Evolutionary conservation across 2,797 vertebrate species (phyloP).

Genomic region (Lemur catta): DNA sequence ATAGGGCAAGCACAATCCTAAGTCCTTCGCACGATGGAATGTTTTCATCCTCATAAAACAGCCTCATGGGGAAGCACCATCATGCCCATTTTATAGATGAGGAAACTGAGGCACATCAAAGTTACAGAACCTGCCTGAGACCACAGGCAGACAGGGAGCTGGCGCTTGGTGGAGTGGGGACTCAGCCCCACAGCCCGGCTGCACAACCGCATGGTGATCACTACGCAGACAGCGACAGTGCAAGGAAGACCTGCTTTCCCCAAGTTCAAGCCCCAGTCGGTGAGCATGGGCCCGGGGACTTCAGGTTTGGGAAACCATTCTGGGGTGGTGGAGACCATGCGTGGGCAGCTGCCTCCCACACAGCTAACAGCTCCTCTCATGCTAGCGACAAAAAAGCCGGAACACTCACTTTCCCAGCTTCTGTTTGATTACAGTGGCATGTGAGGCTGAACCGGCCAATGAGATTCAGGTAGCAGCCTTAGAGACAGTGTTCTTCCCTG

Average conservation of each 20-base stretch:
- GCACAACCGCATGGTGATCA: not conserved
- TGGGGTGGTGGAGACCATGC: not conserved
- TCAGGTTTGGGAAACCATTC: not conserved
- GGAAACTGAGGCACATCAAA: not conserved
- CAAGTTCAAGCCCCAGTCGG: not conserved
- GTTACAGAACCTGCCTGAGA: not conserved
- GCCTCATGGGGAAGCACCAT: not conserved
- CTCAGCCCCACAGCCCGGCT: not conserved
- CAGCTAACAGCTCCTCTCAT: not conserved
- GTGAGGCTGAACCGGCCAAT: not conserved
- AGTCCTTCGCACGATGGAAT: not conserved
- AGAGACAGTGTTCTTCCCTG: not conserved
- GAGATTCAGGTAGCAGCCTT: not conserved
- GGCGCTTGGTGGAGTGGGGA: not conserved
- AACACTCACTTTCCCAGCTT: not conserved
- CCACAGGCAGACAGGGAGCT: not conserved
- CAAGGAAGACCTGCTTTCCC: not conserved
- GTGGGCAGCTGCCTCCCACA: not conserved
- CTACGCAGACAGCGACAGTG: accelerated
- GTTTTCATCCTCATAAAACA: not conserved
- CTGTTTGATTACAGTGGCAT: not conserved
- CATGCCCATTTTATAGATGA: not conserved
- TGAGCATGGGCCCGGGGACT: not conserved
- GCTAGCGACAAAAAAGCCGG: not conserved
- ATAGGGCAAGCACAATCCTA: not conserved